phyloP scores from a whole-genome alignment of 2,797 vertebrate species.

The Poecilia velifera region DNA sequence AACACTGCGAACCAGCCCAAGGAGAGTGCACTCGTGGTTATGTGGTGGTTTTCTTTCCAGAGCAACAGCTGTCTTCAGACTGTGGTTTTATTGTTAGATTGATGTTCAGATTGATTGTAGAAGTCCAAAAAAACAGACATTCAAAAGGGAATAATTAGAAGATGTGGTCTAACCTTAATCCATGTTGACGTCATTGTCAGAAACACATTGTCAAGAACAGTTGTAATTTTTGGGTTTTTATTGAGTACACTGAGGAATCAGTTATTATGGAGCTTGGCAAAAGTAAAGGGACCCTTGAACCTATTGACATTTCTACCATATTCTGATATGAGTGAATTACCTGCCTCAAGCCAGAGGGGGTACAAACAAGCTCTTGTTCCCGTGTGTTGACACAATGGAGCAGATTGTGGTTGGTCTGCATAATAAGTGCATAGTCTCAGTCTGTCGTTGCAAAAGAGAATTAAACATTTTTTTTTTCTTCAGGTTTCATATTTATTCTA shows the following conservation, averaged over 20 bases:
- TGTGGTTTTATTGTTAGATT: background rate
- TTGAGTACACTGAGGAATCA: background rate
- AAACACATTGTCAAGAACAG: background rate
- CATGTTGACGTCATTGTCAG: background rate
- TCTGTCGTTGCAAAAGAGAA: background rate
- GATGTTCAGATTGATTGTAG: background rate
- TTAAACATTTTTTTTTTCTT: background rate
- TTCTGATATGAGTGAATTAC: background rate
- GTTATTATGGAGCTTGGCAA: background rate
- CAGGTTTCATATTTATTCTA: background rate
- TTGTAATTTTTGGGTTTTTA: background rate
- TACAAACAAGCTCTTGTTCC: background rate
- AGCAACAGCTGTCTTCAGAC: background rate
- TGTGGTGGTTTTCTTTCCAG: slow-evolving; percentile 15
- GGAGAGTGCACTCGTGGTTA: slow-evolving; percentile 15
- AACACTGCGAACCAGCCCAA: slow-evolving; percentile 55
- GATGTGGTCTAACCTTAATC: slow-evolving; percentile 1
- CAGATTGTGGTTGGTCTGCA: background rate
- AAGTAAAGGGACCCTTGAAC: background rate
- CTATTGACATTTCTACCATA: background rate
- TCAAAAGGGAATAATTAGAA: background rate
- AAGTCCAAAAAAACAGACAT: background rate
- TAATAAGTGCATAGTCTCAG: background rate
- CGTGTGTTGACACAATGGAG: background rate
- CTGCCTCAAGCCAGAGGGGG: background rate